Evolutionary conservation across 2,888 invertebrate genomes (phyloP), one percentile per base, ranked within the genome.

Genomic region (Zaprionus lineosus): DNA sequence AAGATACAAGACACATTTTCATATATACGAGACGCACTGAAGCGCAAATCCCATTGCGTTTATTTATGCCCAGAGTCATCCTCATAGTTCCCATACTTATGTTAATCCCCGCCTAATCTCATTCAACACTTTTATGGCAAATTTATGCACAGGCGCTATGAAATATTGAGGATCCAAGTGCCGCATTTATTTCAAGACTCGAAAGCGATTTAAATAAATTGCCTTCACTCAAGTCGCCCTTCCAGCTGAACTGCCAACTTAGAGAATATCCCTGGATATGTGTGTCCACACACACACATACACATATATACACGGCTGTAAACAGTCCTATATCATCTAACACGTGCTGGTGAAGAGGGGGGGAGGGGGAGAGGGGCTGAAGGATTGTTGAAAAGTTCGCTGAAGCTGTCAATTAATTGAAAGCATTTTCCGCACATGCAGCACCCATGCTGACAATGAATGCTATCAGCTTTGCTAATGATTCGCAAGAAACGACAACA

Each of bases 131-230:
- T 77, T 78, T 69, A 82, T 78, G 66, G 78, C 47, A 61, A 78
- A 77, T 82, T 82, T 78, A 78, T 78, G 56, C 77, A 69, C 21
- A 34, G 52, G 19, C 51, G 9, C 74, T 66, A 72, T 81, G 66
- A 81, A 62, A 69, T 64, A 70, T 70, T 48, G 56, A 24, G 55
- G 57, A 59, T 61, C 50, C 51, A 65, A 56, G 57, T 61, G 55
- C 36, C 53, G 31, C 74, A 72, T 77, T 77, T 66, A 69, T 77
- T 56, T 28, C 18, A 8, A 26, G 34, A 44, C 51, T 44, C 46
- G 21, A 50, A 56, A 56, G 53, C 56, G 77, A 72, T 77, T 77
- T 67, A 67, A 78, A 66, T 72, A 74, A 77, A 82, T 81, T 74
- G 63, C 8, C 44, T 37, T 24, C 19, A 28, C n/a, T 46, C 29